phyloP scores from a whole-genome alignment of 1,140 invertebrate genomes.

The Atta cephalotes region DNA sequence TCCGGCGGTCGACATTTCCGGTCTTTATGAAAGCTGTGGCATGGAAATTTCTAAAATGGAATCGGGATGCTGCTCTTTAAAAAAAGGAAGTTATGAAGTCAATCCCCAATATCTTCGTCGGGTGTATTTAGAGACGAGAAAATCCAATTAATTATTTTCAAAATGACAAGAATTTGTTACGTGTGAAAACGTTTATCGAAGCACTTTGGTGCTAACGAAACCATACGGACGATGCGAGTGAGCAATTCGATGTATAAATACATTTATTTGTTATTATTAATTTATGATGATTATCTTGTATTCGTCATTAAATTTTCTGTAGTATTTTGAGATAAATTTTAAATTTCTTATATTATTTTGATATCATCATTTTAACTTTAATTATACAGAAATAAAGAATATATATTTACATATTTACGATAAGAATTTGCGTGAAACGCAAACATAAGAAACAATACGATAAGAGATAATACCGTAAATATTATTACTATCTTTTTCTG shows the following conservation, averaged over 20 bases:
- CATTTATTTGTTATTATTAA: not conserved
- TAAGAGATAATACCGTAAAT: constrained; percentile 20
- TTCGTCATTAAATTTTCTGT: not conserved
- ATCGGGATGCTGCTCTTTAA: not conserved
- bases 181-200: not conserved
- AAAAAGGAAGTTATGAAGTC: not conserved
- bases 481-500: not conserved
- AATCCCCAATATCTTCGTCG: not conserved
- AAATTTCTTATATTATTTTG: not conserved
- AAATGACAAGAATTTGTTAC: not conserved
- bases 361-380: not conserved
- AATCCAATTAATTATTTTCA: not conserved
- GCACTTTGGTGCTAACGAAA: not conserved
- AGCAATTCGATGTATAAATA: not conserved
- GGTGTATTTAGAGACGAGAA: not conserved
- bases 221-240: constrained; percentile 19
- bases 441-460: not conserved
- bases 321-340: not conserved
- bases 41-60: constrained; percentile 23
- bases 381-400: not conserved
- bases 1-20: constrained; percentile 7
- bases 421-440: not conserved
- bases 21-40: not conserved
- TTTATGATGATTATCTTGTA: not conserved
- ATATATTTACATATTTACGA: not conserved